Conservation (phyloP, 2,797 vertebrate genomes). For the Bufotes viridis region DNA sequence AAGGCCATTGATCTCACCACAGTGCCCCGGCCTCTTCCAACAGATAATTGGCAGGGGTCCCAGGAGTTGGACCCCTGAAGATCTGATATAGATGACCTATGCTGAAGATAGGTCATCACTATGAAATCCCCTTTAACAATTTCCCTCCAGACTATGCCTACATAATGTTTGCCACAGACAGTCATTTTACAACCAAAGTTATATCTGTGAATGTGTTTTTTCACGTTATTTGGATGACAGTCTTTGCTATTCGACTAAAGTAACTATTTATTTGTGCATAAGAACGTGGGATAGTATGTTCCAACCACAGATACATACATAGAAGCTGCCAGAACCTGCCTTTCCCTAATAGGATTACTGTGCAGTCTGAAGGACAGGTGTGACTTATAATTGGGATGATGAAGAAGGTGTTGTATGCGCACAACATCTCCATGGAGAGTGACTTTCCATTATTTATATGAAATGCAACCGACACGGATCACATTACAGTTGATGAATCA, state of each 20-base stretch:
- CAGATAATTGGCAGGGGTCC: too few species aligned
- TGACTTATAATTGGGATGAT: slow-evolving; percentile 43
- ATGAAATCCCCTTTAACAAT: not conserved
- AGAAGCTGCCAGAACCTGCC: slow-evolving; percentile 20
- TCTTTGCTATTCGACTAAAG: slow-evolving; percentile 1
- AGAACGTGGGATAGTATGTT: slow-evolving; percentile 26
- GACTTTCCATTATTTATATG: slow-evolving; percentile 50
- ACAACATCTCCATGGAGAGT: slow-evolving; percentile 59
- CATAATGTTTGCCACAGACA: slow-evolving; percentile 3
- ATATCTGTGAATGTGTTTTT: not conserved
- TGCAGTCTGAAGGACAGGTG: slow-evolving; percentile 50
- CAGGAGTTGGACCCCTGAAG: too few species aligned
- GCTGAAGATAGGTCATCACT: too few species aligned
- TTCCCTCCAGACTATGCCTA: not conserved
- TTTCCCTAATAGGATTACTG: slow-evolving; percentile 50
- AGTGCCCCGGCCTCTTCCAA: too few species aligned
- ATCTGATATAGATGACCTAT: too few species aligned
- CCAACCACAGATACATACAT: slow-evolving; percentile 4
- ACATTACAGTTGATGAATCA: slow-evolving; percentile 55
- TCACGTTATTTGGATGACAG: not conserved
- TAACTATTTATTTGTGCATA: slow-evolving; percentile 5
- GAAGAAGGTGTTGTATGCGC: slow-evolving; percentile 33
- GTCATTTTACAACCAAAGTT: slow-evolving; percentile 9
- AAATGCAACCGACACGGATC: slow-evolving; percentile 47
- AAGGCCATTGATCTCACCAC: too few species aligned